Evolutionary conservation across 2,113 vertebrate species (phyloP).

Genomic region (Peucedramus taeniatus): DNA sequence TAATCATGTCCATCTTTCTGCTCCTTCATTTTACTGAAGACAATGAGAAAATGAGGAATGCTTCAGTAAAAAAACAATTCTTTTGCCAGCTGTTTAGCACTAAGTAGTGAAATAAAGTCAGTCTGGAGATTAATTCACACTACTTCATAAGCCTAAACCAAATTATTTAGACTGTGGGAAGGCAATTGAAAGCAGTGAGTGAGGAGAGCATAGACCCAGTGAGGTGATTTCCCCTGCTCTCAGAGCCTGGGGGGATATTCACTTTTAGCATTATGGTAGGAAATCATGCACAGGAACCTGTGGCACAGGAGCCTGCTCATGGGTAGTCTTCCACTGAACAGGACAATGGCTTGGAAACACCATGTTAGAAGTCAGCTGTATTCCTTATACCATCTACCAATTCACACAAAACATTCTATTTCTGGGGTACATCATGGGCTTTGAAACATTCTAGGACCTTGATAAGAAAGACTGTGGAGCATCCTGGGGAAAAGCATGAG

Average conservation of each 20-base stretch:
- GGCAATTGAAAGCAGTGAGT: background rate
- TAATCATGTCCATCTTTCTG: background rate
- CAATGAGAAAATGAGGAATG: background rate
- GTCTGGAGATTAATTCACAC: slow-evolving; percentile 3
- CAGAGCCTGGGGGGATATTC: background rate
- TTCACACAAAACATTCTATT: background rate
- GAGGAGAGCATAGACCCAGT: background rate
- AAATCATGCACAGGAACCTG: background rate
- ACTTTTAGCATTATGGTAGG: background rate
- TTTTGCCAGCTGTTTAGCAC: background rate
- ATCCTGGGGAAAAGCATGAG: background rate
- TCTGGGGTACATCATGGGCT: background rate
- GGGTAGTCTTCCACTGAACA: background rate
- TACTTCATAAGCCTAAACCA: background rate
- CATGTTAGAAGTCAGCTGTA: background rate
- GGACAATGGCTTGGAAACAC: rapidly evolving
- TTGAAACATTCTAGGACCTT: background rate
- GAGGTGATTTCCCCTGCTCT: background rate
- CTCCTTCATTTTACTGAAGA: background rate
- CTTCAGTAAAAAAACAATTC: background rate
- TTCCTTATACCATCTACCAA: background rate
- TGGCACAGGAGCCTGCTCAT: background rate
- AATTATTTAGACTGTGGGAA: background rate
- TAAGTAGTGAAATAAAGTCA: background rate
- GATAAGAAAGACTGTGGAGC: background rate